Evolutionary conservation across 2,888 invertebrate species (phyloP), one percentile per base, ranked within the genome.

Genomic region (Platycheirus rosarum): DNA sequence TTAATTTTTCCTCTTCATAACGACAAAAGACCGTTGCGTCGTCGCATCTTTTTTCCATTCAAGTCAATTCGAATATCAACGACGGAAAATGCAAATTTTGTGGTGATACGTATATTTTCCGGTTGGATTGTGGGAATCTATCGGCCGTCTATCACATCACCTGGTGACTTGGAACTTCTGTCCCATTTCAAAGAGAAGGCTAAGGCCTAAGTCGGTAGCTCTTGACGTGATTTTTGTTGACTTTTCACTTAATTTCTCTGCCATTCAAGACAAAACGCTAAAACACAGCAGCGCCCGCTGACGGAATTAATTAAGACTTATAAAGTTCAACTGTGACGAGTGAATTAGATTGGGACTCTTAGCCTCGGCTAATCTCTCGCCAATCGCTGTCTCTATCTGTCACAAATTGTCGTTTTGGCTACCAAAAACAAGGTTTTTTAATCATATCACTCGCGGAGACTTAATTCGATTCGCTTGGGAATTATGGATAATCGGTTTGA

Each of bases 31-130:
- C 44, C 40, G 60, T 29, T 40, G n/a, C 40, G 60, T 29, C 55
- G n/a, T 35, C 55, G 23, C 35, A 40, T 40, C 13, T 6, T 66
- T 76, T 60, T 69, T 66, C 48, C 65, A 75, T 26, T 53, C 20
- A 48, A 55, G 23, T 57, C 20, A 48, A 55, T 13, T 57, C 57
- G 29, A 44, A 26, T 44, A 18, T 29, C 42, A 29, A 68, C n/a
- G n/a, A n/a, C n/a, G 55, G 53, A 70, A 76, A 70, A 82, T 82
- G 82, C 77, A 63, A 82, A 82, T 82, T 68, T n/a, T 77, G 82
- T 63, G 82, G 82, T 77, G 82, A 77, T 82, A 77, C 82, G 77
- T 73, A 82, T 82, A 82, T 82, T 82, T 82, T 82, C 82, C 82
- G 82, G 82, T 82, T 77, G 49, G 66, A 44, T 73, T 71, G 82